These are phyloP conservation scores for Murina feae DNA, from an alignment of 2,113 vertebrate genomes.

Conservation along the genomic window DNA sequence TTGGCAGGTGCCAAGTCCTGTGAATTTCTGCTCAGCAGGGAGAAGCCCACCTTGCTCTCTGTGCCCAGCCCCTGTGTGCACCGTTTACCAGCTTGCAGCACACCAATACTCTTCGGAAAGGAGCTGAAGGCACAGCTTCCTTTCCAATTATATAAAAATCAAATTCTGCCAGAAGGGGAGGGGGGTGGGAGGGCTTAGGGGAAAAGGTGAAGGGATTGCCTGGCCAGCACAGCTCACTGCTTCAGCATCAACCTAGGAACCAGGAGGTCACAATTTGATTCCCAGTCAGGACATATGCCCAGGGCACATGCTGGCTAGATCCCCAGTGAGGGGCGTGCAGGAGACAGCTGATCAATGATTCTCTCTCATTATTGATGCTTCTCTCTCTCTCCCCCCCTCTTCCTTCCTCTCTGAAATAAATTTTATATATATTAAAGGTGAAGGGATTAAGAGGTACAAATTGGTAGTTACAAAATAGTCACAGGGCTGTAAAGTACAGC, in stretches of 20 bases:
- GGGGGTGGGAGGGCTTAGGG: background rate
- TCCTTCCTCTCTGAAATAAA: background rate
- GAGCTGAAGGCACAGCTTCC: too few relatives aligned
- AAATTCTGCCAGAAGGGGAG: background rate
- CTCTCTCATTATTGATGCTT: background rate
- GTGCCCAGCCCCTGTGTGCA: background rate
- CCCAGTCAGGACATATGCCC: background rate
- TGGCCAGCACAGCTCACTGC: background rate
- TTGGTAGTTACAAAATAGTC: background rate
- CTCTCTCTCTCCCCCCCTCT: too few relatives aligned
- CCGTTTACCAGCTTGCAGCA: too few relatives aligned
- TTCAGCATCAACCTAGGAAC: background rate
- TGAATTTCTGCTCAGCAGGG: background rate
- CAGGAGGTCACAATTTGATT: background rate
- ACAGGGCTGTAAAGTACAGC: background rate
- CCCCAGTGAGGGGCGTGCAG: background rate
- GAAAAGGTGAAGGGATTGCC: too few relatives aligned
- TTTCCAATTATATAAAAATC: accelerated
- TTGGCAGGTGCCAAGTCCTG: background rate
- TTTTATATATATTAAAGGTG: background rate
- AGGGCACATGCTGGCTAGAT: background rate
- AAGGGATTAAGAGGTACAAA: too few relatives aligned
- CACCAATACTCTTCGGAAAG: accelerated
- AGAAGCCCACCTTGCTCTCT: background rate
- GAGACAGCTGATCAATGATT: background rate